Evolutionary conservation across 2,888 invertebrate species (phyloP).

Genomic region (Andrena minutula): DNA sequence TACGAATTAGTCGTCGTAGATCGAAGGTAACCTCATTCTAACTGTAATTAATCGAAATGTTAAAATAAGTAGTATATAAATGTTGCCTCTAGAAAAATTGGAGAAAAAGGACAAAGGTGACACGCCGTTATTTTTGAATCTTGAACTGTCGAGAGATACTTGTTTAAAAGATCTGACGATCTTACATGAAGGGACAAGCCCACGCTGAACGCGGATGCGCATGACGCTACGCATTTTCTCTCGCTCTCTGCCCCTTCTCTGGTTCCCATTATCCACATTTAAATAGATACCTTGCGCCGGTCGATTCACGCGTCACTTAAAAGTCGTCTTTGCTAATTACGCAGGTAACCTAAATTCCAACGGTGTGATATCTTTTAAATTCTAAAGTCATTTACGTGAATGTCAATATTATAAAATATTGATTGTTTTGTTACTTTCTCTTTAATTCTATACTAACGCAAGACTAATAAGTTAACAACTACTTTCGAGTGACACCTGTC

Average conservation of each 20-base stretch:
- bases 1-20: background rate
- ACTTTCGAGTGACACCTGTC: too few species aligned
- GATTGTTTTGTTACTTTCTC: too few species aligned
- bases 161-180: constrained; percentile 63
- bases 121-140: constrained; percentile 71
- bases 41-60: constrained; percentile 9
- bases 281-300: constrained; percentile 53
- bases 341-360: constrained; percentile 53
- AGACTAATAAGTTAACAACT: too few species aligned
- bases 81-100: constrained; percentile 38
- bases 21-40: constrained; percentile 20
- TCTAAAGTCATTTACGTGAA: background rate
- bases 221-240: constrained; percentile 14
- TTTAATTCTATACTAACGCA: too few species aligned
- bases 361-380: constrained; percentile 24
- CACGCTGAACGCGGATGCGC: constrained; percentile 39
- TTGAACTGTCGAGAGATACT: constrained; percentile 54
- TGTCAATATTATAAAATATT: background rate
- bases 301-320: constrained; percentile 50
- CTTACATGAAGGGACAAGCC: constrained; percentile 39
- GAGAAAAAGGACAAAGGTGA: constrained; percentile 68
- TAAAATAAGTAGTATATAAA: constrained; percentile 8
- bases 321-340: constrained; percentile 60
- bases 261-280: constrained; percentile 54
- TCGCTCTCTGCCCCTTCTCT: constrained; percentile 8